phyloP scores from a whole-genome alignment of 2,888 invertebrate species.

The Suillia variegata region DNA sequence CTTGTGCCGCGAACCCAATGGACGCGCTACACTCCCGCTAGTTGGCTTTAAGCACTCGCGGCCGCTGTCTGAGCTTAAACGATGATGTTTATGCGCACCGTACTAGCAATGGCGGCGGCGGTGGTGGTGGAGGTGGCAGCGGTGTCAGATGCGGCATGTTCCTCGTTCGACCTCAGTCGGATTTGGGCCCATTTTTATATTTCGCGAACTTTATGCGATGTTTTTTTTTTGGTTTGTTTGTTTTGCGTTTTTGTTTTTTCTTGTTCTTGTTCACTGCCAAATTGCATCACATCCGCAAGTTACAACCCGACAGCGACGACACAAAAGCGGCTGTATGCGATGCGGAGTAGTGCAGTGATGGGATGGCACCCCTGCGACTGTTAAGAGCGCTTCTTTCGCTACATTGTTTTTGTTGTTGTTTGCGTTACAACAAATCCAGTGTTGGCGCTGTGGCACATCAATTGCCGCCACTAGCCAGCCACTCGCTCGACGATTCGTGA shows the following conservation, averaged over 20 bases:
- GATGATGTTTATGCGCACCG: background rate
- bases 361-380: background rate
- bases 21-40: background rate
- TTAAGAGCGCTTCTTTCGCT: no score
- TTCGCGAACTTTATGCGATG: conserved; percentile 1
- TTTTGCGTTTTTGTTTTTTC: conserved; percentile 7
- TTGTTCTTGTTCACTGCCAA: no score
- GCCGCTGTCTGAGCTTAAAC: background rate
- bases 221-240: background rate
- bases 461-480: conserved; percentile 9
- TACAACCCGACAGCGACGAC: background rate
- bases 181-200: background rate
- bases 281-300: background rate
- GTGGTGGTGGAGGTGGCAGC: no score
- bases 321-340: background rate
- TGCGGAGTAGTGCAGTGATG: background rate
- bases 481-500: conserved; percentile 1
- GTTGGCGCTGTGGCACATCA: conserved; percentile 4
- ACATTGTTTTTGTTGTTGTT: background rate
- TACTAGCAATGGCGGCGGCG: background rate
- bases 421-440: background rate
- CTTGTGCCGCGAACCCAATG: background rate
- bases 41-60: background rate
- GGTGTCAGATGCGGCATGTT: background rate
- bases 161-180: background rate